A percentile compares a stretch with the other conserved stretches of the same genome.
Conservation (phyloP, 2,113 vertebrate genomes). For the Rostratula benghalensis region DNA sequence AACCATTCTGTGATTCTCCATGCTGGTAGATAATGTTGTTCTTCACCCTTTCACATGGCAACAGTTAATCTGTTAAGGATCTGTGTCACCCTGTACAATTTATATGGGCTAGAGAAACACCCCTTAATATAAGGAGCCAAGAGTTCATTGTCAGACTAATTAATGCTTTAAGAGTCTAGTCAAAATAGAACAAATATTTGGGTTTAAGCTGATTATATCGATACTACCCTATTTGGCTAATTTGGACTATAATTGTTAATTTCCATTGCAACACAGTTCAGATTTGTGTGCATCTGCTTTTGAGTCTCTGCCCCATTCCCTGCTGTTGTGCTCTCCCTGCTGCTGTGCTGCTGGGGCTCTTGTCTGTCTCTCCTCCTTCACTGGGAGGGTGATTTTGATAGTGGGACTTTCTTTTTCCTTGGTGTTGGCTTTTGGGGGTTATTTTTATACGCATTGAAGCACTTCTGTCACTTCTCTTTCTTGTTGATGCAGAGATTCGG, state of each 20-base stretch:
- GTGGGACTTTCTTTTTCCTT: not conserved
- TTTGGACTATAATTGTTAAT: not conserved
- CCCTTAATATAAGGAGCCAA: not conserved
- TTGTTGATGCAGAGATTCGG: not conserved
- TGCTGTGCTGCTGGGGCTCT: not conserved
- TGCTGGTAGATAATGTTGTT: not conserved
- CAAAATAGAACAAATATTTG: not conserved
- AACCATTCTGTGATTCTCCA: too few relatives aligned
- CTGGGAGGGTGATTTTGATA: not conserved
- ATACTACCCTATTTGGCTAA: not conserved
- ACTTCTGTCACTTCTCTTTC: not conserved
- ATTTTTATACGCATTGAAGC: not conserved
- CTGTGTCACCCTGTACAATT: not conserved
- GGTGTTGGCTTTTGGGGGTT: not conserved
- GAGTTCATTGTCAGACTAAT: not conserved
- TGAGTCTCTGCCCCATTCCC: not conserved
- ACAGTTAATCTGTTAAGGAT: not conserved
- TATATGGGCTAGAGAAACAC: not conserved
- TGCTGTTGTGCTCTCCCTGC: not conserved
- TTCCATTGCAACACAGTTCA: not conserved
- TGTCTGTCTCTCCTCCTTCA: too few relatives aligned
- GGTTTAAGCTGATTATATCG: not conserved
- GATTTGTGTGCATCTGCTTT: not conserved
- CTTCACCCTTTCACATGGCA: not conserved
- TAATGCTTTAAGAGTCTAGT: not conserved